Evolutionary conservation across 2,888 invertebrate species (phyloP).

Genomic region (Prenolepis imparis): DNA sequence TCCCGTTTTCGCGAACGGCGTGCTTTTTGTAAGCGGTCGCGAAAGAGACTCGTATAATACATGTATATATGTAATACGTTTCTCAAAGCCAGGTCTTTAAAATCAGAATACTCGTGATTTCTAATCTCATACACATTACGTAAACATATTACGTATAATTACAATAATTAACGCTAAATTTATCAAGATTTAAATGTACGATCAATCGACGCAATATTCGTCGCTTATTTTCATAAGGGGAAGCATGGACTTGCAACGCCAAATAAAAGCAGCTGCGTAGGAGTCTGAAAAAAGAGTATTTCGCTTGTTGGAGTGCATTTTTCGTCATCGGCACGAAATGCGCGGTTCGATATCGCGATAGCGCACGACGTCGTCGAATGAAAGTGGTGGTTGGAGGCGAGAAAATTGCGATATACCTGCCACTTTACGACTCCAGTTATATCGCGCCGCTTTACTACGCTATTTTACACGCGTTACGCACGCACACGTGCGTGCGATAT

Average conservation of each 20-base stretch:
- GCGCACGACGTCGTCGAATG: conserved; percentile 43
- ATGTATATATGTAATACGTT: neutral
- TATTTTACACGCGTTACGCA: conserved; percentile 44
- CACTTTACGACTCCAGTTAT: conserved; percentile 68
- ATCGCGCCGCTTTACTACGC: conserved; percentile 47
- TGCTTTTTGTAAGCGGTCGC: conserved; percentile 28
- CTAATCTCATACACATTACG: neutral
- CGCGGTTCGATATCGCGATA: conserved; percentile 53
- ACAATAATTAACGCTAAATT: neutral
- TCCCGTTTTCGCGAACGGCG: conserved; percentile 39
- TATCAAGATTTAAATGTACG: neutral
- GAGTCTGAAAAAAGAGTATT: neutral
- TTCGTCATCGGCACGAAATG: conserved; percentile 28
- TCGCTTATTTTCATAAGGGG: neutral
- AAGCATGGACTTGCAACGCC: neutral
- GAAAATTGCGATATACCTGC: conserved; percentile 66
- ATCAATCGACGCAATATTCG: neutral
- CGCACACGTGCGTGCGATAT: conserved; percentile 31
- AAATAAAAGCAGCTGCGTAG: conserved; percentile 8
- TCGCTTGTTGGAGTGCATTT: conserved; percentile 14
- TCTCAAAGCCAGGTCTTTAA: neutral
- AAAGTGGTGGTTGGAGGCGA: conserved; percentile 44
- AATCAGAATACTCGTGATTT: neutral
- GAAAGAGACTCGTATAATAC: neutral
- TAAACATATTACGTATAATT: conserved; percentile 11